These are phyloP conservation scores for Archocentrus centrarchus DNA, from an alignment of 2,113 vertebrate genomes.

Conservation along the genomic window DNA sequence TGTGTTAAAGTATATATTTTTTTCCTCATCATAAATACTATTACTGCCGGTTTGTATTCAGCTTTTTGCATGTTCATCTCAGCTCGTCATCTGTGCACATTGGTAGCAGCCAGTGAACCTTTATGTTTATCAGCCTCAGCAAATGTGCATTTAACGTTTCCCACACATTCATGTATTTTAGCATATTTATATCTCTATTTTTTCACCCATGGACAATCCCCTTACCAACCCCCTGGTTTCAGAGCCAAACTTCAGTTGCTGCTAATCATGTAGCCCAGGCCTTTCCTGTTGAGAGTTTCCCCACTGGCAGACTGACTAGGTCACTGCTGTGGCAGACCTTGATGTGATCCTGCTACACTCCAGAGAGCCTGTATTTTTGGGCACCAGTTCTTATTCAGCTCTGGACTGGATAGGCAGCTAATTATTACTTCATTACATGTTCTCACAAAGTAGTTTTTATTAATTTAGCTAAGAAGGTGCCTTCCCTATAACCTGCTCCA, in stretches of 20 bases:
- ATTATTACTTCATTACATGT: neutral
- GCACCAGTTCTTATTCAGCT: neutral
- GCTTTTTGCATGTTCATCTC: constrained; percentile 45
- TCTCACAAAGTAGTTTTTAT: neutral
- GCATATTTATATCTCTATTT: neutral
- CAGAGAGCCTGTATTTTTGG: neutral
- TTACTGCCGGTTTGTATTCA: constrained; percentile 40
- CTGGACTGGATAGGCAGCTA: neutral
- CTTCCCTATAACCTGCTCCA: neutral
- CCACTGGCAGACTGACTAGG: neutral
- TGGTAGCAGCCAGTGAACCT: neutral
- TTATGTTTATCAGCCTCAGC: constrained; percentile 31
- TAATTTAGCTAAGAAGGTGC: neutral
- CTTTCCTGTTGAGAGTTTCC: constrained; percentile 3
- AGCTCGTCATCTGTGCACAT: neutral
- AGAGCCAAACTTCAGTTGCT: neutral
- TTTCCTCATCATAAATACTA: constrained; percentile 39
- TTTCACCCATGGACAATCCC: neutral
- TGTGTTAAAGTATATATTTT: neutral
- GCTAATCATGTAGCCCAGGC: neutral
- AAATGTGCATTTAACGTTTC: neutral
- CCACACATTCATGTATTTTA: neutral
- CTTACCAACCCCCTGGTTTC: neutral
- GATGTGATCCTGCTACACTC: neutral
- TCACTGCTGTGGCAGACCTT: neutral